A percentile compares a stretch with the other conserved stretches of the same genome.
phyloP scores from a whole-genome alignment of 2,113 vertebrate species.

The Melanerpes formicivorus region DNA sequence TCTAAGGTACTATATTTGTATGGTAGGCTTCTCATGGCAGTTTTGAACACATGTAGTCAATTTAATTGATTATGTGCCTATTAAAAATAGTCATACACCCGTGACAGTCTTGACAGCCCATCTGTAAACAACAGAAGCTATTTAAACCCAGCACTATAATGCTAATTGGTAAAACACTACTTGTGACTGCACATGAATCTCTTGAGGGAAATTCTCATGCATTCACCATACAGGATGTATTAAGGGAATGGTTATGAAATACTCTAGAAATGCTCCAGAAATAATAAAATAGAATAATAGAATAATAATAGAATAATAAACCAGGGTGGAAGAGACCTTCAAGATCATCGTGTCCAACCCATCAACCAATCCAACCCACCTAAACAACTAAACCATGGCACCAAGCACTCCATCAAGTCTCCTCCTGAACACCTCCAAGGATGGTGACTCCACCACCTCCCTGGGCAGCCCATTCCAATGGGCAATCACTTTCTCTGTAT shows the following conservation, averaged over 20 bases:
- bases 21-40: constrained; percentile 23
- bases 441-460: too few relatives aligned
- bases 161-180: constrained; percentile 26
- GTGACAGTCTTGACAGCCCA: constrained; percentile 46
- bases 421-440: too few relatives aligned
- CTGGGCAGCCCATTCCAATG: too few relatives aligned
- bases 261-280: neutral
- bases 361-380: too few relatives aligned
- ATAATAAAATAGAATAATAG: neutral
- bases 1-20: neutral
- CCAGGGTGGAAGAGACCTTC: too few relatives aligned
- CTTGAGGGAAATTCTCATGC: neutral
- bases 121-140: constrained; percentile 63
- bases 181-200: neutral
- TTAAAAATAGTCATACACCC: constrained; percentile 57
- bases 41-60: constrained; percentile 50
- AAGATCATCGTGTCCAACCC: too few relatives aligned
- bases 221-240: neutral
- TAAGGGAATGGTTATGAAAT: neutral
- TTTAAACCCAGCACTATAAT: constrained; percentile 21
- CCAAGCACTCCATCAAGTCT: too few relatives aligned
- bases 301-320: too few relatives aligned
- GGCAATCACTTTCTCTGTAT: too few relatives aligned
- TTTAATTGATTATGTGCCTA: constrained; percentile 62
- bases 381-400: too few relatives aligned